These are phyloP conservation scores for Cyprinodon variegatus DNA, from an alignment of 2,113 vertebrate species.

Conservation along the genomic window DNA sequence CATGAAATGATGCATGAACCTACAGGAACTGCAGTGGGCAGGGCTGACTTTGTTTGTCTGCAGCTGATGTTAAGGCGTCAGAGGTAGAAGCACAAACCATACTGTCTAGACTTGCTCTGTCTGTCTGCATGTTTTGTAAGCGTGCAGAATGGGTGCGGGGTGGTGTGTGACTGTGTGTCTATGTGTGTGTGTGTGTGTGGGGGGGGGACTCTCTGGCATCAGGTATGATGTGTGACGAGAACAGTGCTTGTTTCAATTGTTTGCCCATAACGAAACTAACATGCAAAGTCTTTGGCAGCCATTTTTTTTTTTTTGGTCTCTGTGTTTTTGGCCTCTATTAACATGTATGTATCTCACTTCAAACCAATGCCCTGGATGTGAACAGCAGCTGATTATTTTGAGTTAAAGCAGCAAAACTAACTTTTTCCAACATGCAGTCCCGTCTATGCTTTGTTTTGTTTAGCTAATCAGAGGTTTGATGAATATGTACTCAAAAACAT, in stretches of 20 bases:
- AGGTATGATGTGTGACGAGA: constrained; percentile 64
- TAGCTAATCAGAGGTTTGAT: constrained; percentile 59
- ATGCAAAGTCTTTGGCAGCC: constrained; percentile 59
- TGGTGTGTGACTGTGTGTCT: constrained; percentile 21
- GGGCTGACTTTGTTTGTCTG: constrained; percentile 63
- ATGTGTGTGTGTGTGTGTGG: constrained; percentile 9
- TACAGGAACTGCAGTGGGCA: constrained; percentile 32
- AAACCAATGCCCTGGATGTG: neutral
- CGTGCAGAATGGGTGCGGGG: constrained; percentile 46
- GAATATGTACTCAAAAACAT: neutral
- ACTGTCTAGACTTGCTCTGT: constrained; percentile 75
- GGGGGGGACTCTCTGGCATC: constrained; percentile 65
- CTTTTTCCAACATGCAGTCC: constrained; percentile 1
- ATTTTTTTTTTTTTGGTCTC: constrained; percentile 20
- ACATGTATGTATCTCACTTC: constrained; percentile 40
- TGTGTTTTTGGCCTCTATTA: constrained; percentile 43
- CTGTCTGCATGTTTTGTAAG: constrained; percentile 73
- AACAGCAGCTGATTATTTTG: constrained; percentile 24
- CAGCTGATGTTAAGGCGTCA: constrained; percentile 67
- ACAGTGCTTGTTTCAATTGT: constrained; percentile 67
- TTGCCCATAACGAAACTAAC: constrained; percentile 63
- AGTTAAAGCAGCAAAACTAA: constrained; percentile 19
- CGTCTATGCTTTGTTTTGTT: constrained; percentile 29
- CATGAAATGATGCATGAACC: constrained; percentile 17
- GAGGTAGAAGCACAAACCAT: constrained; percentile 59